Conservation (phyloP, 2,113 vertebrate species). For the Anhinga anhinga region DNA sequence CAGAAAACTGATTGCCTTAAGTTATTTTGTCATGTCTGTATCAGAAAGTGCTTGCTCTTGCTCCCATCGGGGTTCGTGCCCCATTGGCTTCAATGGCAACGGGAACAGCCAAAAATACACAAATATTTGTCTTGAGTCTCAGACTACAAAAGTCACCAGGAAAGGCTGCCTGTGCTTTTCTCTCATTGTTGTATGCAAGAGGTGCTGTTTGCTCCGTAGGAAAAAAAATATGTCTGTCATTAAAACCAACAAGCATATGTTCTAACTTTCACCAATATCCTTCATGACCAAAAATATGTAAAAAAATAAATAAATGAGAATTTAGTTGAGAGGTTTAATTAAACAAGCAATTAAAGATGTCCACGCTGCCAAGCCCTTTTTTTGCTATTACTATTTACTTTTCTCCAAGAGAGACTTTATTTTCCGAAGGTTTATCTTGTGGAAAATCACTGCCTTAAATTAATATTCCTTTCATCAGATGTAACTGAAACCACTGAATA, state of each 20-base stretch:
- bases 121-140: not conserved
- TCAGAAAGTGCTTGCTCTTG: not conserved
- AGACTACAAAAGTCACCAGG: not conserved
- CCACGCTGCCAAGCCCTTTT: not conserved
- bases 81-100: not conserved
- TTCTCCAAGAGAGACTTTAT: conserved; percentile 43
- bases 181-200: not conserved
- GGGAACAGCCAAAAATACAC: not conserved
- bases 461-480: conserved; percentile 54
- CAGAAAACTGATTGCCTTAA: not conserved
- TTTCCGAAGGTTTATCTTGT: conserved; percentile 64
- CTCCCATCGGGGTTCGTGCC: fast-evolving
- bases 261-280: not conserved
- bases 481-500: conserved; percentile 26
- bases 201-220: not conserved
- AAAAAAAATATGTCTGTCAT: not conserved
- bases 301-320: not conserved
- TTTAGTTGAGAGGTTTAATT: not conserved
- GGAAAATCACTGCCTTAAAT: conserved; percentile 52
- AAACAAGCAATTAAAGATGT: not conserved
- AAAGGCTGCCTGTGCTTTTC: not conserved
- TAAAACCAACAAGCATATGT: not conserved
- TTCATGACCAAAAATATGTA: not conserved
- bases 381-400: conserved; percentile 32
- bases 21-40: not conserved